Base-by-base conservation (phyloP, 2,797 vertebrate species). In the Arrhamphus sclerolepis region DNA sequence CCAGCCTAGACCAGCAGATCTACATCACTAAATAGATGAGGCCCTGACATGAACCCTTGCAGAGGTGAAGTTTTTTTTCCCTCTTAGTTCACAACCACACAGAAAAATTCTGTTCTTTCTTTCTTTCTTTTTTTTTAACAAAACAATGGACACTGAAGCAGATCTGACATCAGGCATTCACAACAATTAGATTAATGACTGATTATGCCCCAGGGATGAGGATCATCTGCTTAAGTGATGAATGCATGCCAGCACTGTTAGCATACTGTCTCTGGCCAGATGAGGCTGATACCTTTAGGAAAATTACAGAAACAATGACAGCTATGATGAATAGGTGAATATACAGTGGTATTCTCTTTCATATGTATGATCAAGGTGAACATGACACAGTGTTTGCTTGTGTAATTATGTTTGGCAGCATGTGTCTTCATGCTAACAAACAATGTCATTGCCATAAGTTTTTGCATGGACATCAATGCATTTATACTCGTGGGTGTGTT, bases 231-330 rank as follows among this genome's bases (percentile, higher is more conserved):
- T 59, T 52, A 65, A 68, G 64, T 75, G 77, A 87, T 80, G 70
- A 78, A 82, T 56, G 75, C 83, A 84, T 86, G 84, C 80, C 78
- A 71, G 76, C 75, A 88, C 86, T 85, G 86, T 90, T 88, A 83
- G 75, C 75, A 56, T 52, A 24, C 72, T 74, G 71, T 83, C 68
- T 44, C 52, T 43, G 66, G 57, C 87, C 88, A 87, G 87, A 87
- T 87, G 86, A 81, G 87, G 79, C 82, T 82, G 82, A 78, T 79
- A 76, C 80, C 82, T 88, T 78, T 9, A 72, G 76, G 89, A 80
- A 51, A 78, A 83, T 80, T 24, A 73, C 71, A 24, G 31, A 56
- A 61, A 76, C 54, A 59, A 70, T 56, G 78, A 81, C 74, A 77
- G 69, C 56, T 47, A 41, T 82, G 80, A 84, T 76, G 72, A 64